Evolutionary conservation across 2,113 vertebrate genomes (phyloP), one percentile per base, ranked within the genome.

Genomic region (Thunnus maccoyii): DNA sequence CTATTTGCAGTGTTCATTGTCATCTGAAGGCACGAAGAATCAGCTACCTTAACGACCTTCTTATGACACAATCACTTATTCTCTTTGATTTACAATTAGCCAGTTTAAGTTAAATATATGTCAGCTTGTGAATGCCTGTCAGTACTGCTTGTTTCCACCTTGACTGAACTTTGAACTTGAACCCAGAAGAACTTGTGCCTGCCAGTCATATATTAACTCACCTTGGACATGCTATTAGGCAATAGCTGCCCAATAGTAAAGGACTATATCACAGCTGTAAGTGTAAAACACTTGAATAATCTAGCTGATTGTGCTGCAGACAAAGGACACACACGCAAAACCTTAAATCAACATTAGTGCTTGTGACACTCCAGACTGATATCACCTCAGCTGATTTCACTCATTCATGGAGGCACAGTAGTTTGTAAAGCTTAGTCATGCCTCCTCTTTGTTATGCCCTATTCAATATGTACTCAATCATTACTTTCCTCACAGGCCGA

Each of bases 141-240:
- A 55, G 20, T 8, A 15, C 76, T 63, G 47, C 58, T 78, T 57
- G 50, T 70, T 74, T 41, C 54, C 8, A 78, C 54, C 11, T 71
- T 69, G 25, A 77, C 64, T 84, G 74, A 86, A 86, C 86, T 90
- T 90, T 92, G 88, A 87, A 87, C 90, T 84, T 90, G 13, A 67
- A 76, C 14, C 54, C 18, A 25, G 47, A 50, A 73, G 66, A 78
- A 60, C 55, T 87, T 22, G 18, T 60, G 69, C n/a, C 47, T 78
- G 11, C 18, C 66, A 67, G 90, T 93, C 75, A 91, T 72, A 88
- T 62, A 92, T 94, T 92, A 93, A 94, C 90, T 85, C 64, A 73
- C 65, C 70, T 27, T 68, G 25, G 3, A 75, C 61, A 48, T 32
- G 54, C 32, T 50, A 60, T 86, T 86, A 46, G 66, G 73, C 20